These are phyloP conservation scores for Cordilura impudica DNA, from an alignment of 2,888 invertebrate genomes.

Conservation along the genomic window DNA sequence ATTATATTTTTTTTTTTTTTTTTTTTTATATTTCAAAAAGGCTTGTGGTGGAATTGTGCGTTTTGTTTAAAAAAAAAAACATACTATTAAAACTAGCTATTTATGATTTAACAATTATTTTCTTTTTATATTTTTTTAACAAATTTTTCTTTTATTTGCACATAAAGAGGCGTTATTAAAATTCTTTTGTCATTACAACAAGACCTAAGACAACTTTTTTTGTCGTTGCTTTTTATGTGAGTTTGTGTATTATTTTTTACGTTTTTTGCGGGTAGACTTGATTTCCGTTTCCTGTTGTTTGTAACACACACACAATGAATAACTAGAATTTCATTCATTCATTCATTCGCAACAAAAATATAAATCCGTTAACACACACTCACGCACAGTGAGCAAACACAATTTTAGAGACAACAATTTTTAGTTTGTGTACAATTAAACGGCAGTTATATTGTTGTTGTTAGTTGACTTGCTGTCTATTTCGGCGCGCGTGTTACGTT, in stretches of 20 bases:
- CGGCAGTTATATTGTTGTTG: slow-evolving; percentile 14
- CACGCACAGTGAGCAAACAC: not conserved
- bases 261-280: slow-evolving; percentile 24
- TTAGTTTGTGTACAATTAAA: slow-evolving; percentile 1
- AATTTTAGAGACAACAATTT: slow-evolving; percentile 4
- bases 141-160: not conserved
- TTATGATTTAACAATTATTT: not conserved
- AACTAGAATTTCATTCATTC: slow-evolving; percentile 43
- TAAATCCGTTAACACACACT: not conserved
- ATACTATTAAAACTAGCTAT: not conserved
- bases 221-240: not conserved
- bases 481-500: slow-evolving; percentile 21
- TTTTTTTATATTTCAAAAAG: slow-evolving; percentile 28
- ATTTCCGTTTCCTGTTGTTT: slow-evolving; percentile 53
- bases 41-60: slow-evolving; percentile 49
- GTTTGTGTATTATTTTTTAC: not conserved
- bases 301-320: slow-evolving; percentile 15
- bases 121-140: not conserved
- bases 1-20: slow-evolving; percentile 11
- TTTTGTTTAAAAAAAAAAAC: too few species aligned
- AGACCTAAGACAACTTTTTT: slow-evolving; percentile 36
- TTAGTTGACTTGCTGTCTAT: not conserved
- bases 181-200: not conserved
- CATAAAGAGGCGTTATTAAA: not conserved
- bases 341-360: slow-evolving; percentile 20